Evolutionary conservation across 92 coral and sea anemone genomes (phyloP), one percentile per base, ranked within the genome.

Genomic region (Meandrina meandrites): DNA sequence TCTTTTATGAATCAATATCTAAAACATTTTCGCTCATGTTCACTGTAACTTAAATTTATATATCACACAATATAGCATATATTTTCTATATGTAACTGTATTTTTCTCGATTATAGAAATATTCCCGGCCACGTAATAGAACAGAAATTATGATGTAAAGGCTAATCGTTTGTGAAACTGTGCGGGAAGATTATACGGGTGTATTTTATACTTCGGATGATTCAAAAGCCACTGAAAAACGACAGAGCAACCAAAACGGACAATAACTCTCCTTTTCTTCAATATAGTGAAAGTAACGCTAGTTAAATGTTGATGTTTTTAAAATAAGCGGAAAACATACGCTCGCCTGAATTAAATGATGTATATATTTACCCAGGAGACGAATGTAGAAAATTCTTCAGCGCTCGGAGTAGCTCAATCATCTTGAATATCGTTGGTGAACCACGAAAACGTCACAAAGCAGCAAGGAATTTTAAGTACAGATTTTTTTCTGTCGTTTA

Each of bases 371-470:
- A 93, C 96, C 71, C 88, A 42, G 94, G 51, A 66, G 88, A 89
- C 11, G 96, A 91, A 42, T 91, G 91, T 60, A 93, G 91, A 24
- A 93, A 79, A 24, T 83, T 87, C 88, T 91, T 91, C 82, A 91
- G 62, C 42, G 93, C 86, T 18, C 90, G 78, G 13, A 91, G 86
- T 0, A 91, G 50, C 51, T 91, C 93, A 56, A 91, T 76, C 93
- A 91, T 91, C 79, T 77, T 91, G 91, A 35, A 24, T 4, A 27
- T 66, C 58, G 47, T 54, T 50, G n/a, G 66, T 28, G 18, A 80
- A 14, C 16, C 69, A 10, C 74, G 40, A 50, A 45, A 16, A 64
- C 64, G 6, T 12, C 47, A 54, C 79, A 66, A 66, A 64, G 31
- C 28, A 31, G 75, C 48, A 35, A 51, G 19, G 28, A 51, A 28